phyloP scores from a whole-genome alignment of 2,113 vertebrate genomes.

The Halichoeres trimaculatus region DNA sequence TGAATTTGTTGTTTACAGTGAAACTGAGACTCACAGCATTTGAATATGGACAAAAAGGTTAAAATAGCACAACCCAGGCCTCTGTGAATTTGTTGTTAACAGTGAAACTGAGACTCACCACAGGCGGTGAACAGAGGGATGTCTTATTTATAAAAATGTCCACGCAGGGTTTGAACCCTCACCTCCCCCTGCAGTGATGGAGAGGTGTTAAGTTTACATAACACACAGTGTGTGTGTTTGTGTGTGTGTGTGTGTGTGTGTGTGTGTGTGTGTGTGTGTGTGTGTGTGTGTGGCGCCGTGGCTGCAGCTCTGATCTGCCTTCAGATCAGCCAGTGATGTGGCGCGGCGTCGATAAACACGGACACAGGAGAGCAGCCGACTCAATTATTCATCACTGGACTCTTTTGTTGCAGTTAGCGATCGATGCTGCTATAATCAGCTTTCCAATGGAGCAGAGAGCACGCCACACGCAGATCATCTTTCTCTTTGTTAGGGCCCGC shows the following conservation, averaged over 20 bases:
- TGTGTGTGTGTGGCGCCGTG: slow-evolving; percentile 10
- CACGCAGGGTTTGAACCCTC: too few relatives aligned
- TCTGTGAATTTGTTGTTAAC: too few relatives aligned
- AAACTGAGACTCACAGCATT: too few relatives aligned
- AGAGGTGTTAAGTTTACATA: too few relatives aligned
- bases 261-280: slow-evolving; percentile 6
- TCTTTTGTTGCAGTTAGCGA: slow-evolving; percentile 51
- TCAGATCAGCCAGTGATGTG: slow-evolving; percentile 28
- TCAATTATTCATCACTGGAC: slow-evolving; percentile 61
- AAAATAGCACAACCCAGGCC: too few relatives aligned
- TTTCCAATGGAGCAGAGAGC: slow-evolving; percentile 7
- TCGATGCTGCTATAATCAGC: slow-evolving; percentile 55
- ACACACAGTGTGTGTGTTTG: too few relatives aligned
- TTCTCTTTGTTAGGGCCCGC: background rate
- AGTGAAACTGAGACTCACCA: too few relatives aligned
- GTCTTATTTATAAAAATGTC: too few relatives aligned
- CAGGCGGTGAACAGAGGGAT: too few relatives aligned
- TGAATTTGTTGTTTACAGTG: too few relatives aligned
- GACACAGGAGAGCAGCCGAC: slow-evolving; percentile 18
- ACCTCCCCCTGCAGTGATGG: too few relatives aligned
- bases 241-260: slow-evolving; percentile 1
- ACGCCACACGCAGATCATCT: background rate
- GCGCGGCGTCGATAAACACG: slow-evolving; percentile 30
- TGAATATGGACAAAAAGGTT: too few relatives aligned
- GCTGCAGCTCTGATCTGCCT: slow-evolving; percentile 35